phyloP scores from a whole-genome alignment of 2,888 invertebrate genomes.

The Plagodis dolabraria region DNA sequence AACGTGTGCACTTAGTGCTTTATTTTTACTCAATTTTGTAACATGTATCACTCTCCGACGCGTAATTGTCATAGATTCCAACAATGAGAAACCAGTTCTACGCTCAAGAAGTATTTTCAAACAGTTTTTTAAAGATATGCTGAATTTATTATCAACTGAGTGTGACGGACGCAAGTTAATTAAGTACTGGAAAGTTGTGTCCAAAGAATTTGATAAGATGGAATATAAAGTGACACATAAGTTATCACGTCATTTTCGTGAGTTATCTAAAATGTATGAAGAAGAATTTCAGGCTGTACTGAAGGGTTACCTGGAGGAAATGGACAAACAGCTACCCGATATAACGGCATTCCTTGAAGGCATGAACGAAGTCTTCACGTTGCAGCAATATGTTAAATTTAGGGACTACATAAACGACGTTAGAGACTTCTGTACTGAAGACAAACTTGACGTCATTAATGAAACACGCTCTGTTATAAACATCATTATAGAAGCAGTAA shows the following conservation, averaged over 20 bases:
- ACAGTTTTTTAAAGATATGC: conserved; percentile 52
- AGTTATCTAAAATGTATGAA: conserved; percentile 45
- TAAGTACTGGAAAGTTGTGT: conserved; percentile 49
- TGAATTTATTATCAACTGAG: conserved; percentile 47
- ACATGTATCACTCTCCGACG: neutral
- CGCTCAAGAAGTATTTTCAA: conserved; percentile 47
- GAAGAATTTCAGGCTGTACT: conserved; percentile 49
- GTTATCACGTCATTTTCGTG: conserved; percentile 47
- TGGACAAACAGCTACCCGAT: conserved; percentile 38
- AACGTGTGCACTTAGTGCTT: neutral
- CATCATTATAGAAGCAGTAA: conserved; percentile 37
- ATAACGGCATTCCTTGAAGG: conserved; percentile 51
- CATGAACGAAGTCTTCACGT: conserved; percentile 56
- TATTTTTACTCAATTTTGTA: neutral
- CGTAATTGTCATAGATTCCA: neutral
- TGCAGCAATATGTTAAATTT: conserved; percentile 50
- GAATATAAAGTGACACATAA: conserved; percentile 43
- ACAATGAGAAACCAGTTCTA: neutral
- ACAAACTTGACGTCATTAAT: conserved; percentile 33
- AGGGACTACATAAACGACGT: conserved; percentile 55
- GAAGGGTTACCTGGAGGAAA: conserved; percentile 39
- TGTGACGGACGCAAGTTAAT: conserved; percentile 49
- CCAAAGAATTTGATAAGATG: conserved; percentile 41
- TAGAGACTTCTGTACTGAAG: conserved; percentile 37
- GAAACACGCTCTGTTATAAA: conserved; percentile 43